Evolutionary conservation across 2,113 vertebrate genomes (phyloP).

Genomic region (Neodon shergylaensis): DNA sequence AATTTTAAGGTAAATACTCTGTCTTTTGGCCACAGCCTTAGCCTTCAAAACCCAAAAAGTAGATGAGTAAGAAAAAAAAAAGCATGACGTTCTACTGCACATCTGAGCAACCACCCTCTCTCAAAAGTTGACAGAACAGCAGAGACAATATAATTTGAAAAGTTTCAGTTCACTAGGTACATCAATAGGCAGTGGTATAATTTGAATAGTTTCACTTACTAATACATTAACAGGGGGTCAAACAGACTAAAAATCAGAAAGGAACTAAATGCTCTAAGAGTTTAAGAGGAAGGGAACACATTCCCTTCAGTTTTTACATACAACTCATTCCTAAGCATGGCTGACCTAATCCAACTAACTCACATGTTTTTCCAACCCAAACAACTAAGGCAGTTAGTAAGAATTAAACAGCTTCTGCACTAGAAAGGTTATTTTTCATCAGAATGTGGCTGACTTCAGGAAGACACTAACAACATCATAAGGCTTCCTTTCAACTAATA

Average conservation of each 20-base stretch:
- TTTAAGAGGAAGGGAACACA: slow-evolving; percentile 7
- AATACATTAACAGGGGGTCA: not conserved
- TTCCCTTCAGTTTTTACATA: slow-evolving; percentile 38
- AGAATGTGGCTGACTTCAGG: not conserved
- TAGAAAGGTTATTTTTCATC: slow-evolving; percentile 23
- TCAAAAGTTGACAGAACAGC: slow-evolving; percentile 6
- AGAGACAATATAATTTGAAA: slow-evolving; percentile 35
- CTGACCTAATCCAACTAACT: slow-evolving; percentile 36
- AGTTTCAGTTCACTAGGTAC: slow-evolving; percentile 36
- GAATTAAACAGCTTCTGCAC: slow-evolving; percentile 15
- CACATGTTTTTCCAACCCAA: slow-evolving; percentile 24
- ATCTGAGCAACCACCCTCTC: slow-evolving; percentile 10
- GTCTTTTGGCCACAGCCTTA: slow-evolving; percentile 36
- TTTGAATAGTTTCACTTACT: slow-evolving; percentile 52
- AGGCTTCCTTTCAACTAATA: not conserved
- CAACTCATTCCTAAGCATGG: slow-evolving; percentile 42
- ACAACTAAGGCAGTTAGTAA: slow-evolving; percentile 41
- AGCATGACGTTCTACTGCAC: not conserved
- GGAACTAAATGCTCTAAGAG: not conserved
- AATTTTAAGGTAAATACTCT: slow-evolving; percentile 25
- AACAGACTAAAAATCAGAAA: slow-evolving; percentile 31
- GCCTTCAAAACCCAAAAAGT: slow-evolving; percentile 38
- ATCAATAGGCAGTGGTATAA: not conserved
- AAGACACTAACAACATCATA: slow-evolving; percentile 9
- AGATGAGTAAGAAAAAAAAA: not conserved